Base-by-base conservation (phyloP, 2,113 vertebrate species). In the Octodon degus region DNA sequence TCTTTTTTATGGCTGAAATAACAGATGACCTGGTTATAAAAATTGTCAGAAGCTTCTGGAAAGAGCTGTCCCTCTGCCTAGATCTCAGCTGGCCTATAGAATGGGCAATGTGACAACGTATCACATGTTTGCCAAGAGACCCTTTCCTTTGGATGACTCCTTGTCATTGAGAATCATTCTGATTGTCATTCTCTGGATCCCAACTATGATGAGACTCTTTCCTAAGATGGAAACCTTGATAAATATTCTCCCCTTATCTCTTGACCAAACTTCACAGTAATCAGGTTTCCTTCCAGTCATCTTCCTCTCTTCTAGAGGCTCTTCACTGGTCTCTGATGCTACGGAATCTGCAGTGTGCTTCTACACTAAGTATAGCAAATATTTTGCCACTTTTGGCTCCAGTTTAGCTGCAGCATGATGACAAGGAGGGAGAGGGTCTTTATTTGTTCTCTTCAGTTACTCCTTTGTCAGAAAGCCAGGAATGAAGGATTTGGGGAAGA, bases 391-490 rank as follows among this genome's bases (percentile, higher is more conserved):
- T 58, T 58, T 8, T 82, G 84, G 94, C 81, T 86, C 43, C 82
- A 87, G 93, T 40, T 93, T 89, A 88, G 12, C 67, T 92, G 88
- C 95, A 96, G 65, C 63, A 86, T 60, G 30, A 50, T 43, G 76
- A 96, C 0, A 25, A 93, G 32, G 81, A 77, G 32, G 13, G 32
- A 90, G 27, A 81, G 84, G 25, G 16, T 34, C 55, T 92, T 88
- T 96, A 79, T 89, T 93, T 91, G 86, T 63, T 9, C 37, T 97
- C 88, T 94, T 94, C 65, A 83, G 27, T 83, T 72, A 90, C 79
- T 84, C 65, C 87, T 81, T 97, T 97, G 58, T 95, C 87, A 92
- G 77, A 89, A 95, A 96, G 40, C 85, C 32, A 91, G 68, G 53
- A 89, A 4, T 17, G 32, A 95, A 47, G 16, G 32, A 86, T 96